phyloP scores from a whole-genome alignment of 64 coral and sea anemone genomes.

The Montipora capricornis region DNA sequence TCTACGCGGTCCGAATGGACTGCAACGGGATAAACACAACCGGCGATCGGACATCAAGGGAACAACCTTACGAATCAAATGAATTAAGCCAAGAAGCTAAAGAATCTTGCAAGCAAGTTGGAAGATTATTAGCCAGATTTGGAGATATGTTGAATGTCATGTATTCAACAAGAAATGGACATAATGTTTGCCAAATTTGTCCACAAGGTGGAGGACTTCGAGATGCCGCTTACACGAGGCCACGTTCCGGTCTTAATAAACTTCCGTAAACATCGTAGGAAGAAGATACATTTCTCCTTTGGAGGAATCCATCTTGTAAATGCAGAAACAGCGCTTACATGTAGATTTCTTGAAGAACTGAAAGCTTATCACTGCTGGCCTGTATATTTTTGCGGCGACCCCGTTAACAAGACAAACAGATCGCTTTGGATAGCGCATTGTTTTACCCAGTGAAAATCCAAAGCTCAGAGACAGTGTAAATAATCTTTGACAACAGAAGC shows the following conservation, averaged over 20 bases:
- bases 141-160: conserved; percentile 46
- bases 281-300: background rate
- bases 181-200: background rate
- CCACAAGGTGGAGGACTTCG: background rate
- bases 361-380: background rate
- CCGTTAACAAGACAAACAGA: background rate
- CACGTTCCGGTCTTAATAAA: background rate
- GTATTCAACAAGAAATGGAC: conserved; percentile 3
- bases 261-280: conserved; percentile 40
- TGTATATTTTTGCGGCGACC: background rate
- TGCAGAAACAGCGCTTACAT: background rate
- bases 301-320: background rate
- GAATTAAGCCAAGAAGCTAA: conserved; percentile 48
- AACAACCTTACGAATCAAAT: background rate
- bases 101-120: conserved; percentile 30
- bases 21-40: background rate
- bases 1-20: background rate
- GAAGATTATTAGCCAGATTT: conserved; percentile 44
- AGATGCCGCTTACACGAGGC: conserved; percentile 26
- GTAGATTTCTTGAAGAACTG: too few relatives aligned
- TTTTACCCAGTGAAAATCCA: background rate
- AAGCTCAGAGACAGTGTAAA: conserved; percentile 17
- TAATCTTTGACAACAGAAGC: conserved; percentile 47
- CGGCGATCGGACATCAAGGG: background rate
- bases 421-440: background rate